A percentile compares a stretch with the other conserved stretches of the same genome.
Conservation (phyloP, 1,140 invertebrate genomes). For the Sminthurides bifidus region DNA sequence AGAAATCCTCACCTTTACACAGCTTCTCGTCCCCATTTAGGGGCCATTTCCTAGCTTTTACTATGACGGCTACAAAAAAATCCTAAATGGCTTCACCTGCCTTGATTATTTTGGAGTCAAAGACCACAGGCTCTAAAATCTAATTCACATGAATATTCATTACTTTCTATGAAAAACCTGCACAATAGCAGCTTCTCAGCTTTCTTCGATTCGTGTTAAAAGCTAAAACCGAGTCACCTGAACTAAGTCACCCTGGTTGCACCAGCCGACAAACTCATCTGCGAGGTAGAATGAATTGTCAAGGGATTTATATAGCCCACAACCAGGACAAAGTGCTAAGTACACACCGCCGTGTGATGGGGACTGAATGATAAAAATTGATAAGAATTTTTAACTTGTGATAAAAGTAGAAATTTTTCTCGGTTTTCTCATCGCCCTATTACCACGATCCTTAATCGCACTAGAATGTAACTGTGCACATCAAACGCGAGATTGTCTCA, state of each 20-base stretch:
- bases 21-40: too few relatives aligned
- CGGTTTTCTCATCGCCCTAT: neutral
- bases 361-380: slow-evolving; percentile 9
- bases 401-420: neutral
- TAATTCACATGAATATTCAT: too few relatives aligned
- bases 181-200: neutral
- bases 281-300: neutral
- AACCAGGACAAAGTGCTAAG: slow-evolving; percentile 22
- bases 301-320: slow-evolving; percentile 25
- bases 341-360: slow-evolving; percentile 1
- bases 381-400: slow-evolving; percentile 8
- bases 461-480: too few relatives aligned
- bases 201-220: neutral
- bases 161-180: too few relatives aligned
- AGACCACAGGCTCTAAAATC: too few relatives aligned
- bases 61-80: too few relatives aligned
- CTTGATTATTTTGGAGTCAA: too few relatives aligned
- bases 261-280: neutral
- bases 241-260: neutral
- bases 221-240: neutral
- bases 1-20: too few relatives aligned
- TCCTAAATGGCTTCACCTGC: too few relatives aligned
- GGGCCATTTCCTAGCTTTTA: too few relatives aligned
- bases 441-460: neutral
- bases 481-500: neutral